Evolutionary conservation across 35 echinoderm and acorn worm species (phyloP), one percentile per base, ranked within the genome.

Genomic region (Strongylocentrotus purpuratus): DNA sequence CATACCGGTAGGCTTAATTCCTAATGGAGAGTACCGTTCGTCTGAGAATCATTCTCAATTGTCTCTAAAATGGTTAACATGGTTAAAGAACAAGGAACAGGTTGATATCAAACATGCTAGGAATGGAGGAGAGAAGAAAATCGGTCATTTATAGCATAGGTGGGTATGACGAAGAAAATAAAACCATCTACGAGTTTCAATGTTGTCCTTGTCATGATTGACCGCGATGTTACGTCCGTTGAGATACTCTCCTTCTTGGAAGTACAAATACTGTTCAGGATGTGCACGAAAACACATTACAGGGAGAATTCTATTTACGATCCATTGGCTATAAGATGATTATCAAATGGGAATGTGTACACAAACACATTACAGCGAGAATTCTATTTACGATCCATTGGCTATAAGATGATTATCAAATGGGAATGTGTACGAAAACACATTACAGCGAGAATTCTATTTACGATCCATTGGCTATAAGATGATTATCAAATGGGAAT

Each of bases 121-220:
- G 61, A 97, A 97, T 48, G 86, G 86, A 46, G 94, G 97, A 41
- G 92, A 98, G 61, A 70, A 90, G 71, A 45, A 48, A 14, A 94
- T 96, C 46, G 90, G 91, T 0, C 25, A 46, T 20, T n/a, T 98
- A 96, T 86, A 59, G 45, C 33, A 92, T 95, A 6, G 95, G 96
- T 70, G 97, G 97, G 2, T 96, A 20, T 31, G 88, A 86, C 52
- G 46, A 28, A 96, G 93, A 45, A 28, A 89, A 2, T 97, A 94
- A n/a, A n/a, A n/a, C n/a, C n/a, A n/a, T n/a, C n/a, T n/a, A n/a
- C n/a, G n/a, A n/a, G n/a, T n/a, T n/a, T 70, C 31, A 92, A 4
- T 35, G 95, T 5, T 96, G 95, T 45, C 88, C 90, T 4, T 98
- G 71, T 8, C 95, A 97, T 59, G 95, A 94, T 4, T 98, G 97